Conservation (phyloP, 2,888 invertebrate genomes). For the Acrobasis suavella region DNA sequence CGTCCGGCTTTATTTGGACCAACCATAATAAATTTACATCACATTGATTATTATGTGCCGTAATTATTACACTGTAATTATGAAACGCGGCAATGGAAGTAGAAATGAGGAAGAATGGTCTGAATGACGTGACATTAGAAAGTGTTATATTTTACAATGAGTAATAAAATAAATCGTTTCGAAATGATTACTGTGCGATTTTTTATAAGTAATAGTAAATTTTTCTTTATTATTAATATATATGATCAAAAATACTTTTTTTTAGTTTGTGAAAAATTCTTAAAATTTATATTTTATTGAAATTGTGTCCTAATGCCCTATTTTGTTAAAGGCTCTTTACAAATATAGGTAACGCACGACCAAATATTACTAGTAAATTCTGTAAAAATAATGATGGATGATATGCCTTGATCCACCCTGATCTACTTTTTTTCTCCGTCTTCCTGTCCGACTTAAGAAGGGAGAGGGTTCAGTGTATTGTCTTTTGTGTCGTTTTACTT, state of each 20-base stretch:
- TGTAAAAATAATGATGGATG: slow-evolving; percentile 48
- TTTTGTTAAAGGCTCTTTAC: too few relatives aligned
- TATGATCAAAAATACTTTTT: neutral
- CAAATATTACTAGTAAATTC: neutral
- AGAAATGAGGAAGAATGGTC: neutral
- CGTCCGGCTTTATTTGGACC: slow-evolving; percentile 71
- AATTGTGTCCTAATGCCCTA: too few relatives aligned
- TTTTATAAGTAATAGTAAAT: too few relatives aligned
- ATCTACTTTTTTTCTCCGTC: slow-evolving; percentile 45
- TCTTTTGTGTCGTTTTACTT: slow-evolving; percentile 53
- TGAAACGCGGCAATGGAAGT: slow-evolving; percentile 35
- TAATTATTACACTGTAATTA: slow-evolving; percentile 46
- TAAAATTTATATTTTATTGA: neutral
- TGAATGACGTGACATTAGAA: slow-evolving; percentile 6
- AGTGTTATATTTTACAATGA: neutral
- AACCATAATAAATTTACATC: slow-evolving; percentile 57
- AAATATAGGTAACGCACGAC: too few relatives aligned
- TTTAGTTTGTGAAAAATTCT: slow-evolving; percentile 1
- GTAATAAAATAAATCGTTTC: too few relatives aligned
- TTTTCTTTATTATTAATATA: too few relatives aligned
- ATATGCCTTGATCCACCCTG: slow-evolving; percentile 51
- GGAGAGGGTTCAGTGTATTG: slow-evolving; percentile 46
- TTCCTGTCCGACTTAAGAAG: slow-evolving; percentile 45
- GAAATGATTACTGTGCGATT: too few relatives aligned
- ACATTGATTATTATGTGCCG: slow-evolving; percentile 48